These are phyloP conservation scores for Melopsittacus undulatus DNA, from an alignment of 2,797 vertebrate genomes.

Conservation along the genomic window DNA sequence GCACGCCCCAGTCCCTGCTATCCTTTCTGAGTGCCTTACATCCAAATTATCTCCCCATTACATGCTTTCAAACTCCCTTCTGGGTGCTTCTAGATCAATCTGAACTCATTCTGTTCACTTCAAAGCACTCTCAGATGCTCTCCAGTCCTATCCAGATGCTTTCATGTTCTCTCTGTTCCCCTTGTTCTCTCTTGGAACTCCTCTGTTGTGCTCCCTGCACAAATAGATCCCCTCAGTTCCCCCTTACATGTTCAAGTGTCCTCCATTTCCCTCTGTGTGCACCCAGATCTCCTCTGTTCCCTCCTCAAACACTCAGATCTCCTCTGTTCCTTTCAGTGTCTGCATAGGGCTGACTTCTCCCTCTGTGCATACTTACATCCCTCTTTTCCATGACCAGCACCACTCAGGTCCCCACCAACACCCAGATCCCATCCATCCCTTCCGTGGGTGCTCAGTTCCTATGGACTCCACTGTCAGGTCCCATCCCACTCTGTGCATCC, in stretches of 20 bases:
- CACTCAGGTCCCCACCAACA: not conserved
- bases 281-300: not conserved
- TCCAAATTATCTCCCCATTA: not conserved
- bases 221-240: not conserved
- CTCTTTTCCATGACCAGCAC: not conserved
- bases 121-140: not conserved
- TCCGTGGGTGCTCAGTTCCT: not conserved
- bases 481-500: not conserved
- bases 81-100: not conserved
- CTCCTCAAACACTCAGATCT: not conserved
- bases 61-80: not conserved
- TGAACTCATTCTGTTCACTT: not conserved
- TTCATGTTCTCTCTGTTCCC: not conserved
- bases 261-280: not conserved
- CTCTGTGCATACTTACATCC: not conserved
- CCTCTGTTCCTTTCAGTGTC: not conserved
- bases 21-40: not conserved
- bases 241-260: not conserved
- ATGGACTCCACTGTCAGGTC: not conserved
- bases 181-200: not conserved
- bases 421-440: not conserved
- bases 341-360: not conserved
- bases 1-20: no score
- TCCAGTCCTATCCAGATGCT: not conserved
- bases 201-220: not conserved